A percentile compares a stretch with the other conserved stretches of the same genome.
These are phyloP conservation scores for Drosophila eohydei DNA, from an alignment of 2,888 invertebrate genomes.

Conservation along the genomic window DNA sequence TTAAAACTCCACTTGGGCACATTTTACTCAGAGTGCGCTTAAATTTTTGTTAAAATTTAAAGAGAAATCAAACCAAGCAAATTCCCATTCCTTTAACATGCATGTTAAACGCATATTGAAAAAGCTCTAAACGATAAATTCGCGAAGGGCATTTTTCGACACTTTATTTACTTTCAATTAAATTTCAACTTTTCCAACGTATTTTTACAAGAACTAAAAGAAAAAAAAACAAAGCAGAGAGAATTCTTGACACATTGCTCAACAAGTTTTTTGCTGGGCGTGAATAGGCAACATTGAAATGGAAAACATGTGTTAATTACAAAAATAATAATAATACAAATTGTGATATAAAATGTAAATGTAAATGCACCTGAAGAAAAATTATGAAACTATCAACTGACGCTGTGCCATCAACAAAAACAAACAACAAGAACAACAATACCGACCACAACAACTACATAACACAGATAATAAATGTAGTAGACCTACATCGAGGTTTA, in stretches of 20 bases:
- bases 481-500: constrained; percentile 22
- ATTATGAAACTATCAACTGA: constrained; percentile 67
- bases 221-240: constrained; percentile 34
- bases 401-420: constrained; percentile 74
- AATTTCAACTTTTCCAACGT: constrained; percentile 22
- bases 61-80: background rate
- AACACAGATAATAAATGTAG: constrained; percentile 31
- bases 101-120: constrained; percentile 34
- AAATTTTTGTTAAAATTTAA: constrained; percentile 29
- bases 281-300: constrained; percentile 54
- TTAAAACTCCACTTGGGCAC: constrained; percentile 7
- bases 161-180: background rate
- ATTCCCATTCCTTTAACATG: constrained; percentile 50
- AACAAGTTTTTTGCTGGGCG: constrained; percentile 63
- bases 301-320: constrained; percentile 64
- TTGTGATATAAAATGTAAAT: constrained; percentile 72
- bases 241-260: constrained; percentile 68
- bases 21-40: constrained; percentile 32
- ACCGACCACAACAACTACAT: constrained; percentile 44
- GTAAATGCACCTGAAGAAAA: constrained; percentile 75
- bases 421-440: constrained; percentile 15
- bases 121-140: constrained; percentile 9
- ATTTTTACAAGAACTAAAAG: background rate
- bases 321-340: constrained; percentile 60
- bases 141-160: constrained; percentile 3